Conservation (phyloP, 2,888 invertebrate species). For the Catocala sponsa region DNA sequence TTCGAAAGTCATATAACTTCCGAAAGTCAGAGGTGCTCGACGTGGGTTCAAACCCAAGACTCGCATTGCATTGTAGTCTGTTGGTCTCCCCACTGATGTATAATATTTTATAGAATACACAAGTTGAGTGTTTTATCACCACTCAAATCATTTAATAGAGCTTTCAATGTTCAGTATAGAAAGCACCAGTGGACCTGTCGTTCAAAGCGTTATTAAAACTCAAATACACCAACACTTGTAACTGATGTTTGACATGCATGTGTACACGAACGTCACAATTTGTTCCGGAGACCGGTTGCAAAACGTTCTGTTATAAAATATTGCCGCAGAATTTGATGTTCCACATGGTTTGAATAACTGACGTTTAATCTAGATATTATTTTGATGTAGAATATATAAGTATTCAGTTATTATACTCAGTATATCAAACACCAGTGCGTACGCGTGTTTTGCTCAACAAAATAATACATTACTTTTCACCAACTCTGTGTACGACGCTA, state of each 20-base stretch:
- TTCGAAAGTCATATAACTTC: no score
- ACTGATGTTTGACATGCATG: constrained; percentile 44
- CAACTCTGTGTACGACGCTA: constrained; percentile 58
- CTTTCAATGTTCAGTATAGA: constrained; percentile 28
- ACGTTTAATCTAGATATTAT: constrained; percentile 3
- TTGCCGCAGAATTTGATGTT: constrained; percentile 9
- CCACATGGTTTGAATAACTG: constrained; percentile 10
- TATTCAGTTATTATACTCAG: background rate
- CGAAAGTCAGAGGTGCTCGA: no score
- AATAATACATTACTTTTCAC: constrained; percentile 54
- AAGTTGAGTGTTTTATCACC: constrained; percentile 10
- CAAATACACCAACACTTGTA: constrained; percentile 42
- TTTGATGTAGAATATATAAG: background rate
- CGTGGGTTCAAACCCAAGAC: no score
- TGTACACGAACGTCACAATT: constrained; percentile 35
- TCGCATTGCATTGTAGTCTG: no score
- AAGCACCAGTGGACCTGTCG: constrained; percentile 9
- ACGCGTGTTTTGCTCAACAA: constrained; percentile 38
- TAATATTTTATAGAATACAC: background rate
- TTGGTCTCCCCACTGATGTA: no score
- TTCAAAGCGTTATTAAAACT: constrained; percentile 38
- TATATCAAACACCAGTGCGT: constrained; percentile 20
- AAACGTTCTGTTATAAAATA: constrained; percentile 17
- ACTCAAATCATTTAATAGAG: constrained; percentile 13
- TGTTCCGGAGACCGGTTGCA: constrained; percentile 14